Evolutionary conservation across 2,888 invertebrate species (phyloP).

Genomic region (Kuschelorhynchus macadamiae): DNA sequence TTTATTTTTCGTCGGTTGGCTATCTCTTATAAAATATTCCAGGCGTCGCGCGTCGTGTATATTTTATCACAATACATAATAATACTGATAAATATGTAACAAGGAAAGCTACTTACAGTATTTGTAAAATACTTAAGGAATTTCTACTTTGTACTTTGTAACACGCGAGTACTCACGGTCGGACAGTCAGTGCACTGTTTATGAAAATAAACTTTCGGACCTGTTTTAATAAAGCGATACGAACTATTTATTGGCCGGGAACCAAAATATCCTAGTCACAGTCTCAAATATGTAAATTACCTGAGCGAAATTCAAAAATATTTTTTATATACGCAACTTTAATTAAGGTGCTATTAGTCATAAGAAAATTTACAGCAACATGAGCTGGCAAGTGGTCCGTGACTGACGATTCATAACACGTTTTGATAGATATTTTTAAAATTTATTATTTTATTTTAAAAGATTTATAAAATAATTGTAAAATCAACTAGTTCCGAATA

Average conservation of each 20-base stretch:
- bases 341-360: slow-evolving; percentile 25
- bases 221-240: slow-evolving; percentile 32
- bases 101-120: slow-evolving; percentile 9
- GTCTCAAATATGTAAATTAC: slow-evolving; percentile 36
- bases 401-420: too few species aligned
- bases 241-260: slow-evolving; percentile 35
- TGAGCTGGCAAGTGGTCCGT: neutral
- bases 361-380: neutral
- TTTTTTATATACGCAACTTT: slow-evolving; percentile 5
- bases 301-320: slow-evolving; percentile 17
- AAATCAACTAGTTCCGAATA: too few species aligned
- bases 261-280: slow-evolving; percentile 31
- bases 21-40: too few species aligned
- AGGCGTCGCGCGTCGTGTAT: too few species aligned
- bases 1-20: too few species aligned
- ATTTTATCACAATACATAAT: too few species aligned
- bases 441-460: too few species aligned
- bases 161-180: slow-evolving; percentile 23
- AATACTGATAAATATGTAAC: too few species aligned
- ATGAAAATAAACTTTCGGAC: slow-evolving; percentile 23
- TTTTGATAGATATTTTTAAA: too few species aligned
- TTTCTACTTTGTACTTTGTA: slow-evolving; percentile 12
- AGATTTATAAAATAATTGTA: too few species aligned
- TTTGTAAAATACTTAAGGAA: slow-evolving; percentile 5
- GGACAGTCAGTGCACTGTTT: slow-evolving; percentile 19